Percentiles rank a stretch among this genome's conserved stretches.
Evolutionary conservation across 2,797 vertebrate species (phyloP).

Genomic region (Poliocrania exsul): DNA sequence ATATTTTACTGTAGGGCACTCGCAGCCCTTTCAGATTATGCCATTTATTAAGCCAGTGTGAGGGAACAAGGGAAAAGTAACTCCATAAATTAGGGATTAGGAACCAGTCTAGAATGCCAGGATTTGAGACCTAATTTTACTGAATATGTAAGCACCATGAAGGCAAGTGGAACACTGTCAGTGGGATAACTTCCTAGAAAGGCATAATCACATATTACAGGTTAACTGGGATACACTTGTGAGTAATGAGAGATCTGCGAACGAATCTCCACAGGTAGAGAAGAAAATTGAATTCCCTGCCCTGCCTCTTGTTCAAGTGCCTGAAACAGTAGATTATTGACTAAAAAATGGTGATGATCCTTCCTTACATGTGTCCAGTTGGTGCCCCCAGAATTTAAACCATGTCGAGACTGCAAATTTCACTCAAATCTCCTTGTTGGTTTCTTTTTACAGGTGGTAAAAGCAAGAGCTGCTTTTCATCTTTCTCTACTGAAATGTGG

Average conservation of each 20-base stretch:
- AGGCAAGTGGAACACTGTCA: background rate
- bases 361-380: background rate
- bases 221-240: background rate
- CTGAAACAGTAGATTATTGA: background rate
- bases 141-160: background rate
- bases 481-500: background rate
- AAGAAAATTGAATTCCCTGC: background rate
- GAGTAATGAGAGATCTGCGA: background rate
- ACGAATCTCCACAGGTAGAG: background rate
- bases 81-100: background rate
- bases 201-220: background rate
- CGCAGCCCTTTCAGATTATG: fast-evolving
- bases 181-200: background rate
- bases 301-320: background rate
- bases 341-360: background rate
- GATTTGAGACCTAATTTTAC: background rate
- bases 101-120: background rate
- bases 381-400: background rate
- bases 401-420: background rate
- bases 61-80: background rate
- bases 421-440: background rate
- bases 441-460: background rate
- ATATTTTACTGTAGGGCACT: background rate
- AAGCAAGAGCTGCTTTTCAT: background rate
- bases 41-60: background rate